Conservation (phyloP, 1,140 invertebrate species). For the Caenorhabditis remanei region DNA sequence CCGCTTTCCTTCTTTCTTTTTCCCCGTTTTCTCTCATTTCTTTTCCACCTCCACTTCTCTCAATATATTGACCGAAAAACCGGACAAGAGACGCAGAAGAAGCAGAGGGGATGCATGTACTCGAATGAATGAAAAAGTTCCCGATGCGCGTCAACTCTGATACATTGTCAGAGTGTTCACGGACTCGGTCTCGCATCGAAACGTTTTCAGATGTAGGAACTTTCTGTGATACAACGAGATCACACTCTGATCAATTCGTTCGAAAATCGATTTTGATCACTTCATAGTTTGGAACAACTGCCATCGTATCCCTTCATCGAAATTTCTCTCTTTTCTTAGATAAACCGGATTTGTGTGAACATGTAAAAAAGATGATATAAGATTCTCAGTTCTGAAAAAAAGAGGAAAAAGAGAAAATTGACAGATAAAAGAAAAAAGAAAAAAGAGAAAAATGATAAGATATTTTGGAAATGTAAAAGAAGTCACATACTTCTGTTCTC, state of each 20-base stretch:
- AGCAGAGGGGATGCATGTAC: neutral
- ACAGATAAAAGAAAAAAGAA: too few relatives aligned
- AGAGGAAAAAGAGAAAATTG: too few relatives aligned
- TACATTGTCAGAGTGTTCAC: neutral
- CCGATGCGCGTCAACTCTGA: neutral
- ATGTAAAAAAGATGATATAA: too few relatives aligned
- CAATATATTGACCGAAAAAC: conserved; percentile 47
- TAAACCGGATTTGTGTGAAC: too few relatives aligned
- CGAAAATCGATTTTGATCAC: too few relatives aligned
- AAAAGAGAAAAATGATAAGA: too few relatives aligned
- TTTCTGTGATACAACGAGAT: neutral
- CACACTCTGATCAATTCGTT: too few relatives aligned
- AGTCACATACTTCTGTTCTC: too few relatives aligned
- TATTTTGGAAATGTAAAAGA: too few relatives aligned
- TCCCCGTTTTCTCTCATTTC: neutral
- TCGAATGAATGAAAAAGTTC: neutral
- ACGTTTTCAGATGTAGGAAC: neutral
- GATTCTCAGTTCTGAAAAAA: too few relatives aligned
- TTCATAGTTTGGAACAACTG: too few relatives aligned
- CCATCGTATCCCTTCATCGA: neutral
- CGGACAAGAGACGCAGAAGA: conserved; percentile 18
- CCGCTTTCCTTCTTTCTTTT: conserved; percentile 36
- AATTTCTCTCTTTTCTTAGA: too few relatives aligned
- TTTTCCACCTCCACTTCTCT: neutral
- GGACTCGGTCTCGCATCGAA: conserved; percentile 13